Evolutionary conservation across 2,888 invertebrate species (phyloP).

Genomic region (Drosophila nigricruria): DNA sequence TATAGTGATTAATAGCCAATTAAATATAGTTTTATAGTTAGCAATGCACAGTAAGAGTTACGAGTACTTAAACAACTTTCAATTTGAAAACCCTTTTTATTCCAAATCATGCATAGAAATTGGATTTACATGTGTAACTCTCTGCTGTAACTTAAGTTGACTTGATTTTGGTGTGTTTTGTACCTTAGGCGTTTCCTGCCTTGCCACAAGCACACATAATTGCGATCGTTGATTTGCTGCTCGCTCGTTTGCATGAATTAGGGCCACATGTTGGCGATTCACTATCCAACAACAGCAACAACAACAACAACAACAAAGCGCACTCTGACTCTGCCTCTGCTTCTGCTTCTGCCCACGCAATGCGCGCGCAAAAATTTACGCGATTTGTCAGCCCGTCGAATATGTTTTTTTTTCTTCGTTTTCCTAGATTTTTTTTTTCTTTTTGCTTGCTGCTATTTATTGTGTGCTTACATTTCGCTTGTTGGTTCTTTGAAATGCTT

Average conservation of each 20-base stretch:
- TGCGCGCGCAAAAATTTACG: conserved; percentile 73
- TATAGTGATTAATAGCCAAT: not conserved
- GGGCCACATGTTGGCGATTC: conserved; percentile 77
- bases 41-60: not conserved
- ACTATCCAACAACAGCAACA: conserved; percentile 20
- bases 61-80: too few relatives aligned
- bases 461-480: conserved; percentile 69
- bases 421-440: conserved; percentile 8
- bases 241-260: conserved; percentile 71
- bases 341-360: conserved; percentile 69
- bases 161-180: not conserved
- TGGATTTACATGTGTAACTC: not conserved
- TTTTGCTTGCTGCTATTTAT: conserved; percentile 41
- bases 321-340: conserved; percentile 31
- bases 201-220: conserved; percentile 50
- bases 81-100: not conserved
- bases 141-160: conserved; percentile 7
- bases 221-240: conserved; percentile 33
- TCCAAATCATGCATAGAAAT: not conserved
- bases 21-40: not conserved
- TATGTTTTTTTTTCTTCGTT: conserved; percentile 19
- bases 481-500: conserved; percentile 78
- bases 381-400: conserved; percentile 77
- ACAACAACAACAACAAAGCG: conserved; percentile 34
- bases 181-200: conserved; percentile 68